Conservation (phyloP, 2,888 invertebrate species). For the Ophion ellenae region DNA sequence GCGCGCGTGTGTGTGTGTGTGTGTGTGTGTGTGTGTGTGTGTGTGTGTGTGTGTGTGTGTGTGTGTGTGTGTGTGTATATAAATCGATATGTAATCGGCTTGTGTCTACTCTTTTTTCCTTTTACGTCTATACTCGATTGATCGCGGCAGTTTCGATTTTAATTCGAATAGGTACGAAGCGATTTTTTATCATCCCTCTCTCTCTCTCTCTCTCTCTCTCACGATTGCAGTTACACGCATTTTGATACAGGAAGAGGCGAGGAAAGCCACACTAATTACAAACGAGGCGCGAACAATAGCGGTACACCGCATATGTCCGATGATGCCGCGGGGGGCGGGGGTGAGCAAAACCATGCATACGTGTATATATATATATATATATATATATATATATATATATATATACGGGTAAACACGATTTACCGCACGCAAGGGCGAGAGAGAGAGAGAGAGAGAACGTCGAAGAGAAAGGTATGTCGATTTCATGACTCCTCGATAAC, state of each 20-base stretch:
- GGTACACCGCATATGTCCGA: conserved; percentile 50
- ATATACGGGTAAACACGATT: not conserved
- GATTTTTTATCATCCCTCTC: too few species aligned
- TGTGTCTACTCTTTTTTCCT: too few species aligned
- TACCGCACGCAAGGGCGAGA: not conserved
- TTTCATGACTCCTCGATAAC: conserved; percentile 62
- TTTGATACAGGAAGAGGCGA: not conserved
- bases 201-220: too few species aligned
- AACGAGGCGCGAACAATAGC: conserved; percentile 57
- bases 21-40: too few species aligned
- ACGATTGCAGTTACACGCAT: not conserved
- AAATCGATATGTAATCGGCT: too few species aligned
- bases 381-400: conserved; percentile 5
- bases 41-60: too few species aligned
- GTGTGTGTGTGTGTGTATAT: too few species aligned
- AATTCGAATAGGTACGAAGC: too few species aligned
- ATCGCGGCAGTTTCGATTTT: too few species aligned
- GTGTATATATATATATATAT: not conserved
- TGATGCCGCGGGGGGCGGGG: not conserved
- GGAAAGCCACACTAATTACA: conserved; percentile 37
- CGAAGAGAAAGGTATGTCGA: conserved; percentile 60
- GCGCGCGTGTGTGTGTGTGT: too few species aligned
- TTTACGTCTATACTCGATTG: too few species aligned
- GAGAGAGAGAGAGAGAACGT: not conserved
- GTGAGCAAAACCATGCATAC: conserved; percentile 1